A percentile compares a stretch with the other conserved stretches of the same genome.
phyloP scores from a whole-genome alignment of 1,140 invertebrate genomes.

The Hormaphis cornu region DNA sequence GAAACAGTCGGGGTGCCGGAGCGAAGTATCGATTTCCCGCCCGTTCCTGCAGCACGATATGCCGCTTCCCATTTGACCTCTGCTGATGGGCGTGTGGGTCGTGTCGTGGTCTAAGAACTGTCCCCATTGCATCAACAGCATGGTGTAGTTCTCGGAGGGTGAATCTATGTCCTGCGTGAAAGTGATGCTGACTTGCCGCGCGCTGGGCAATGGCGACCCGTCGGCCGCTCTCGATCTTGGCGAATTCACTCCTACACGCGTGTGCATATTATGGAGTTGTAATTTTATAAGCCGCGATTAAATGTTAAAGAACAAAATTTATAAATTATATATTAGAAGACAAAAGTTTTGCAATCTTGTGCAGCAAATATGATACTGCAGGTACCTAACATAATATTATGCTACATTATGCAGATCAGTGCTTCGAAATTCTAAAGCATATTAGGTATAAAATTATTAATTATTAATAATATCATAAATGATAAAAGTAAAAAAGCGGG shows the following conservation, averaged over 20 bases:
- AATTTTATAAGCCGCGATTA: neutral
- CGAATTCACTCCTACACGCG: constrained; percentile 44
- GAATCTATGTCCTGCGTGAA: constrained; percentile 45
- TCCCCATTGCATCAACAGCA: constrained; percentile 49
- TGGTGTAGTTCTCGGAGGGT: constrained; percentile 41
- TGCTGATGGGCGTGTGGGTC: constrained; percentile 47
- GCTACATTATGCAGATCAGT: no score
- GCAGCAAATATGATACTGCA: no score
- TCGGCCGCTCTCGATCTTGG: constrained; percentile 43
- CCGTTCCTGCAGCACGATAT: constrained; percentile 42
- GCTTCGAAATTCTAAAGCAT: no score
- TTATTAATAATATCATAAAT: no score
- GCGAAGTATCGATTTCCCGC: constrained; percentile 42
- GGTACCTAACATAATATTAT: no score
- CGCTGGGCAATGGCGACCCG: constrained; percentile 45
- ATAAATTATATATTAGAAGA: no score
- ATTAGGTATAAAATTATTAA: no score
- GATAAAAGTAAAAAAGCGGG: no score
- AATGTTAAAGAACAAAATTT: no score
- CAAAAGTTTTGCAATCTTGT: no score
- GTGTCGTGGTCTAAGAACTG: constrained; percentile 51
- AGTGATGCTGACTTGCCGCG: constrained; percentile 46
- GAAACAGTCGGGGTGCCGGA: constrained; percentile 51
- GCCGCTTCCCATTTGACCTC: constrained; percentile 40
- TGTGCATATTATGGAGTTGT: neutral